A percentile compares a stretch with the other conserved stretches of the same genome.
Evolutionary conservation across 2,797 vertebrate species (phyloP).

Genomic region (Ataeniobius toweri): DNA sequence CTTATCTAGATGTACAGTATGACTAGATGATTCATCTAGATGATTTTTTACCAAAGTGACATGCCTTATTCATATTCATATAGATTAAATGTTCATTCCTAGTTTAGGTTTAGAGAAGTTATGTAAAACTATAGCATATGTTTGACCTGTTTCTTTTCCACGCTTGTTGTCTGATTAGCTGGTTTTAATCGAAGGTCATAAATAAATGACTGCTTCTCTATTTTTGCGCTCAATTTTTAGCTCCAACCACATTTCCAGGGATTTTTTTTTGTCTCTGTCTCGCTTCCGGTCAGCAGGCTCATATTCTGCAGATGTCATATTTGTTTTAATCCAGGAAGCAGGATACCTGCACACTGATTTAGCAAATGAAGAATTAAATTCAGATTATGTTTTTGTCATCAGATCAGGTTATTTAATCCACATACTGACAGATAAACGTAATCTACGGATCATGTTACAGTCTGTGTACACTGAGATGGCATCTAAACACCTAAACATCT

Average conservation of each 20-base stretch:
- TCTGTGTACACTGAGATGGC: constrained; percentile 11
- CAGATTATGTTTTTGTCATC: constrained; percentile 3
- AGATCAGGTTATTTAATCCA: neutral
- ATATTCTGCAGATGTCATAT: constrained; percentile 51
- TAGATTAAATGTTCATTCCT: neutral
- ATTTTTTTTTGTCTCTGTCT: constrained; percentile 22
- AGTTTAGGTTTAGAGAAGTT: neutral
- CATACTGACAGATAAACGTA: neutral
- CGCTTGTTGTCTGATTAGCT: neutral
- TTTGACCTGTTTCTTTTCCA: neutral
- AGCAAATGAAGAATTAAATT: constrained; percentile 18
- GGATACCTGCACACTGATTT: constrained; percentile 25
- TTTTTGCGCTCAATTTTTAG: constrained; percentile 19
- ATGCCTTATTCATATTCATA: neutral
- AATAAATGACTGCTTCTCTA: constrained; percentile 17
- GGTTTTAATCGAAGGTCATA: constrained; percentile 24
- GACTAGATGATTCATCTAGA: neutral
- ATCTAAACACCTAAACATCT: neutral
- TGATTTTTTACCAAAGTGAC: neutral
- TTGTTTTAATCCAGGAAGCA: constrained; percentile 44
- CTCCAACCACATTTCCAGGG: constrained; percentile 22
- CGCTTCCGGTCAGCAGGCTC: constrained; percentile 36
- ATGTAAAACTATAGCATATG: constrained; percentile 3
- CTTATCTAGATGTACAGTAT: neutral
- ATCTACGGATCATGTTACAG: constrained; percentile 2